phyloP scores from a whole-genome alignment of 1,140 invertebrate genomes.

The Drosophila tsacasi region DNA sequence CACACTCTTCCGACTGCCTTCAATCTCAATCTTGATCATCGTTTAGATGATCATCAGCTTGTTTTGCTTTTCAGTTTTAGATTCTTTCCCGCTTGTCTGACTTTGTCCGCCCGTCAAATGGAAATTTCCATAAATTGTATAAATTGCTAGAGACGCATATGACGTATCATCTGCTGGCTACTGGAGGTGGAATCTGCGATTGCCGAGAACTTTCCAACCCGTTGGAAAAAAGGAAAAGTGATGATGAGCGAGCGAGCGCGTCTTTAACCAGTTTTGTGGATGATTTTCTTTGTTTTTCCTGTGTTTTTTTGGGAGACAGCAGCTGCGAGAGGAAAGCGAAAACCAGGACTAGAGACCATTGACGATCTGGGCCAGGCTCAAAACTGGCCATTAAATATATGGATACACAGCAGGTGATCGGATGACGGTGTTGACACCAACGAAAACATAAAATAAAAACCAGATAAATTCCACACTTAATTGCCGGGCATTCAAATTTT shows the following conservation, averaged over 20 bases:
- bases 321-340: slow-evolving; percentile 67
- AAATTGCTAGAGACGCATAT: slow-evolving; percentile 38
- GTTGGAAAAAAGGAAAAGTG: slow-evolving; percentile 78
- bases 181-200: slow-evolving; percentile 12
- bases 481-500: slow-evolving; percentile 72
- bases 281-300: slow-evolving; percentile 16
- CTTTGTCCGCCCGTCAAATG: slow-evolving; percentile 29
- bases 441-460: slow-evolving; percentile 20
- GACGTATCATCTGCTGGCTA: slow-evolving; percentile 30
- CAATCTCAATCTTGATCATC: slow-evolving; percentile 23
- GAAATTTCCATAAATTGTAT: slow-evolving; percentile 61
- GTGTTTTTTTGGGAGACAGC: slow-evolving; percentile 20
- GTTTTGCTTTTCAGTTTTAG: slow-evolving; percentile 4
- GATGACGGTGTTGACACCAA: slow-evolving; percentile 50
- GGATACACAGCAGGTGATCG: slow-evolving; percentile 62
- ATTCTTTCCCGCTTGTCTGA: slow-evolving; percentile 20
- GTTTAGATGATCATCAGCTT: slow-evolving; percentile 21
- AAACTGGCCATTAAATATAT: slow-evolving; percentile 50
- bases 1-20: slow-evolving; percentile 7
- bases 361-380: slow-evolving; percentile 61
- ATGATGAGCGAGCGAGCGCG: slow-evolving; percentile 17
- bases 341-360: slow-evolving; percentile 65
- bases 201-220: slow-evolving; percentile 75
- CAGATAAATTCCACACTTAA: slow-evolving; percentile 74
- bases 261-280: slow-evolving; percentile 63